Conservation (phyloP, 2,797 vertebrate species). For the Aratinga solstitialis region DNA sequence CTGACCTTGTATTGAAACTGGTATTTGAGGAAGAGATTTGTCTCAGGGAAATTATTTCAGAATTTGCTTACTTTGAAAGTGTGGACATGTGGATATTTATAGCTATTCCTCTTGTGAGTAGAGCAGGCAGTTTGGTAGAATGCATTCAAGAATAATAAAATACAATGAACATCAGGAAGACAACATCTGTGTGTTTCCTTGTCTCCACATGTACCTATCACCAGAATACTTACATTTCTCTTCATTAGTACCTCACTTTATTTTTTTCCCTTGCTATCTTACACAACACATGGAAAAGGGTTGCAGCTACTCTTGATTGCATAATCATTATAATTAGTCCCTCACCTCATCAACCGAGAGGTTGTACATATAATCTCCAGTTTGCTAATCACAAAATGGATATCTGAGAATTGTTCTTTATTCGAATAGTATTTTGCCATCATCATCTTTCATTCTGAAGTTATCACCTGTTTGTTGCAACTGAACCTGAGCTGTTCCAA, state of each 20-base stretch:
- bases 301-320: slow-evolving; percentile 4
- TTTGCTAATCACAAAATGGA: neutral
- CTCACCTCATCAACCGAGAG: slow-evolving; percentile 4
- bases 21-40: neutral
- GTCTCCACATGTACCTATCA: neutral
- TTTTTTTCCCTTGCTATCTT: neutral
- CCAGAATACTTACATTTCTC: neutral
- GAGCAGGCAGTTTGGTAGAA: neutral
- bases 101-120: neutral
- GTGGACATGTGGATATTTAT: neutral
- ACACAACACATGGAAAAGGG: neutral
- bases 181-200: neutral
- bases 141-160: neutral
- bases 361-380: neutral
- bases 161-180: neutral
- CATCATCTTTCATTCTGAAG: neutral
- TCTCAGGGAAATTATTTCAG: neutral
- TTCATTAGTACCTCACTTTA: neutral
- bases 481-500: neutral
- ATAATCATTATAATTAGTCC: slow-evolving; percentile 20
- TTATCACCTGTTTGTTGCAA: neutral
- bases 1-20: neutral
- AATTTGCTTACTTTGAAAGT: neutral
- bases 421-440: neutral
- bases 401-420: neutral